phyloP scores from a whole-genome alignment of 2,113 vertebrate species.

The Cephalophus harveyi region DNA sequence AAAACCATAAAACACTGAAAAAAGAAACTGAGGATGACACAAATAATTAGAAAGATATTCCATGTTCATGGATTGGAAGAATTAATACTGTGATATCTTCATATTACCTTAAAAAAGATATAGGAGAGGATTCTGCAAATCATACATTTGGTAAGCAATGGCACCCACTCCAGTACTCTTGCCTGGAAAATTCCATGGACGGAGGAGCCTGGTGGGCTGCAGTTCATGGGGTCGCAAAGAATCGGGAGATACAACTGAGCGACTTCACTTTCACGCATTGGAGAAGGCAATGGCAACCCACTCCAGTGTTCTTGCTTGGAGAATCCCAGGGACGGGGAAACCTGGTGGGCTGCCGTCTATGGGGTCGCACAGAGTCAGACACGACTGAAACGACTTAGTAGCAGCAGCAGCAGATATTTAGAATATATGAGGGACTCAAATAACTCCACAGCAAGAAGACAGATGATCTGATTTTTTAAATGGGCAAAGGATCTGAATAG shows the following conservation, averaged over 20 bases:
- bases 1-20: neutral
- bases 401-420: neutral
- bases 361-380: too few species aligned
- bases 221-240: accelerated
- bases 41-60: neutral
- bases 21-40: neutral
- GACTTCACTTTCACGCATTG: too few species aligned
- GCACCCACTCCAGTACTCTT: too few species aligned
- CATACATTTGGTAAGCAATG: neutral
- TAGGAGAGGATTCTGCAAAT: neutral
- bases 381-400: too few species aligned
- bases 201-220: too few species aligned
- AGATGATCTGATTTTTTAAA: neutral
- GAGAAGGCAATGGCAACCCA: too few species aligned
- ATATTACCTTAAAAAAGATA: neutral
- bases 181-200: too few species aligned
- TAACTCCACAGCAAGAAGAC: neutral
- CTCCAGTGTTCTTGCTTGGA: too few species aligned
- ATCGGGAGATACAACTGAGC: too few species aligned
- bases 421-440: neutral
- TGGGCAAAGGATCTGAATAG: neutral
- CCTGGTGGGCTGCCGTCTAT: too few species aligned
- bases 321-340: too few species aligned
- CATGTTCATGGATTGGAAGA: neutral
- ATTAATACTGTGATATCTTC: neutral